Base-by-base conservation (phyloP, 2,113 vertebrate species). In the Anolis sagrei region DNA sequence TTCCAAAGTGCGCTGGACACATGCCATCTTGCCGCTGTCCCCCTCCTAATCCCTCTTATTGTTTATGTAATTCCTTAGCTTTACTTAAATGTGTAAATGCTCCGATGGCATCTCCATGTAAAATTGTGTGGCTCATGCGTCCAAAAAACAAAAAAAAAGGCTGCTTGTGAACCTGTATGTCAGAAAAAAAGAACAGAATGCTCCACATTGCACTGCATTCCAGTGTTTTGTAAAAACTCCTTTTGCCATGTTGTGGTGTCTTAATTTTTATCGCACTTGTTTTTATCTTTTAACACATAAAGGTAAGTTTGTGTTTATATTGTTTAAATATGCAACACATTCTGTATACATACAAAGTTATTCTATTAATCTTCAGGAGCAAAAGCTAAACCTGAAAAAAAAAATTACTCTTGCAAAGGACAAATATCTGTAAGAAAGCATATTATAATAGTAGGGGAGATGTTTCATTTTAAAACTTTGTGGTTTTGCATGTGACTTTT, bases 121-220 rank as follows among this genome's bases (percentile, higher is more conserved):
- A 95, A 96, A 94, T 94, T 93, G 96, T 96, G 95, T 97, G 96
- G 96, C 97, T 97, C 93, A 94, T 96, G 95, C 95, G 93, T 96
- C n/a, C n/a, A n/a, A n/a, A n/a, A n/a, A n/a, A n/a, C 92, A 91
- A 93, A 96, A 91, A 89, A 94, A 78, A 78, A 93, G 92, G 95
- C 96, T 97, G 96, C 96, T 96, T 95, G 96, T 95, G 93, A 89
- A 92, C 92, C 92, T 93, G 75, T 80, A 84, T 95, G 95, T 95
- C 89, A 87, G 91, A 95, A 91, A 93, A 93, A 86, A 92, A 84
- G 68, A 69, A 70, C 29, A 73, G 95, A 95, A 96, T 95, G 96
- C 95, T 96, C 91, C 94, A 93, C 94, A 89, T 93, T 91, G 93
- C 86, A 90, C 93, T 95, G 94, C 95, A 93, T 94, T 97, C 78